phyloP scores from a whole-genome alignment of 2,113 vertebrate genomes.

The Mormyrus iriodes region DNA sequence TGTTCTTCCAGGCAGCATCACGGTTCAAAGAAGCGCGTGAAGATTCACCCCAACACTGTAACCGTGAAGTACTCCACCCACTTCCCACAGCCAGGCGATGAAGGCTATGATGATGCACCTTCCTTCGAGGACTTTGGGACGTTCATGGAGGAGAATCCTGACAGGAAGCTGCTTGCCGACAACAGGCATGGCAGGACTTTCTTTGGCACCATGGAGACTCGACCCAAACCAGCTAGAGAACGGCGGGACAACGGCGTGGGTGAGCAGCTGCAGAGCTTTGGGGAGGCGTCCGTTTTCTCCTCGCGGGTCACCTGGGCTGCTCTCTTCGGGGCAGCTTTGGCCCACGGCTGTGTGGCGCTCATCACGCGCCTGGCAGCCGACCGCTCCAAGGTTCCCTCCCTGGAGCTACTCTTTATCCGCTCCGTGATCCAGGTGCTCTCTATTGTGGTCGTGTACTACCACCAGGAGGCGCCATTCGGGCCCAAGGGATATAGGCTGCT shows the following conservation, averaged over 20 bases:
- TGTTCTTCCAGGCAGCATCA: conserved; percentile 64
- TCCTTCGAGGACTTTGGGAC: conserved; percentile 73
- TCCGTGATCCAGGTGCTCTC: conserved; percentile 79
- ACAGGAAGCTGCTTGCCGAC: conserved; percentile 69
- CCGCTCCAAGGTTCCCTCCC: conserved; percentile 77
- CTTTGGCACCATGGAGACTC: conserved; percentile 70
- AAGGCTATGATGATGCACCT: conserved; percentile 73
- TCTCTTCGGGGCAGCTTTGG: conserved; percentile 76
- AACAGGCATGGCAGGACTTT: conserved; percentile 62
- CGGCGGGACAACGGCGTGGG: conserved; percentile 45
- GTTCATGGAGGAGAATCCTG: conserved; percentile 80
- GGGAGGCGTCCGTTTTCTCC: conserved; percentile 72
- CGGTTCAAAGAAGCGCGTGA: conserved; percentile 80
- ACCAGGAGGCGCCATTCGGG: conserved; percentile 79
- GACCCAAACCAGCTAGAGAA: conserved; percentile 45
- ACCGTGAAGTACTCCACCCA: conserved; percentile 87
- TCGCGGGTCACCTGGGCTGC: conserved; percentile 79
- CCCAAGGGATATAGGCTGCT: conserved; percentile 76
- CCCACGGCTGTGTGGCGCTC: conserved; percentile 79
- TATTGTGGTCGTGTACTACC: conserved; percentile 71
- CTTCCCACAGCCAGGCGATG: conserved; percentile 84
- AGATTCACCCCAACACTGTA: conserved; percentile 90
- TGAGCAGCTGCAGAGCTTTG: conserved; percentile 67
- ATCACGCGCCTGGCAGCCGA: conserved; percentile 79
- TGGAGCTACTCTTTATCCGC: conserved; percentile 83